These are phyloP conservation scores for Muraenolepis orangiensis DNA, from an alignment of 2,797 vertebrate species.

Conservation along the genomic window DNA sequence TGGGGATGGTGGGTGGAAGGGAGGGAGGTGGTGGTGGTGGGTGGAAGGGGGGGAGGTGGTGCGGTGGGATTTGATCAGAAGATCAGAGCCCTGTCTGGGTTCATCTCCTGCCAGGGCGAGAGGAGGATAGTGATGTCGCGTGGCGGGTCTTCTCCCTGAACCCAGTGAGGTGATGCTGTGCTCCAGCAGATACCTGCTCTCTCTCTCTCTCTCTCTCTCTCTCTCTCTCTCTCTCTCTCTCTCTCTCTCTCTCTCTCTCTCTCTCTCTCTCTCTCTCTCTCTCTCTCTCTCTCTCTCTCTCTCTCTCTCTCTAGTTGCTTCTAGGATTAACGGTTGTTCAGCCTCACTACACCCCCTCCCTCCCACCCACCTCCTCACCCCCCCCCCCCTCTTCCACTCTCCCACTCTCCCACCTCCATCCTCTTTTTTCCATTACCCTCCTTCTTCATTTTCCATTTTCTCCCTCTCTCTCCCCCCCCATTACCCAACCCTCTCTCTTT, in stretches of 20 bases:
- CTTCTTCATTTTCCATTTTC: constrained; percentile 53
- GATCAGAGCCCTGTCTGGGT: too few species aligned
- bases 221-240: not conserved
- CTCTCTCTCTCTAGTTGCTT: constrained; percentile 22
- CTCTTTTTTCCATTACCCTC: constrained; percentile 51
- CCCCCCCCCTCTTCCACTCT: constrained; percentile 24
- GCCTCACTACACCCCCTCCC: constrained; percentile 48
- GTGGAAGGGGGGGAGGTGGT: too few species aligned
- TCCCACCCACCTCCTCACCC: constrained; percentile 21
- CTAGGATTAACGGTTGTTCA: constrained; percentile 42
- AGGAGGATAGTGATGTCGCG: too few species aligned
- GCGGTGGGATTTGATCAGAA: too few species aligned
- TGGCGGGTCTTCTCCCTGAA: too few species aligned
- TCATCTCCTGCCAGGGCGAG: too few species aligned
- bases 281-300: not conserved
- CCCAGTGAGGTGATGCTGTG: too few species aligned
- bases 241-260: constrained; percentile 1
- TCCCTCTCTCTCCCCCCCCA: too few species aligned
- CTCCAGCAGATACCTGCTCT: too few species aligned
- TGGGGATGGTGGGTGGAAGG: too few species aligned
- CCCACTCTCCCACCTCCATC: constrained; percentile 2
- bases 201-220: too few species aligned
- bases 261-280: constrained; percentile 4
- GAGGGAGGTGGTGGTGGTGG: too few species aligned
- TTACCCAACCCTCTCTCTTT: constrained; percentile 3